phyloP scores from a whole-genome alignment of 2,888 invertebrate species.

The Catocala nupta region DNA sequence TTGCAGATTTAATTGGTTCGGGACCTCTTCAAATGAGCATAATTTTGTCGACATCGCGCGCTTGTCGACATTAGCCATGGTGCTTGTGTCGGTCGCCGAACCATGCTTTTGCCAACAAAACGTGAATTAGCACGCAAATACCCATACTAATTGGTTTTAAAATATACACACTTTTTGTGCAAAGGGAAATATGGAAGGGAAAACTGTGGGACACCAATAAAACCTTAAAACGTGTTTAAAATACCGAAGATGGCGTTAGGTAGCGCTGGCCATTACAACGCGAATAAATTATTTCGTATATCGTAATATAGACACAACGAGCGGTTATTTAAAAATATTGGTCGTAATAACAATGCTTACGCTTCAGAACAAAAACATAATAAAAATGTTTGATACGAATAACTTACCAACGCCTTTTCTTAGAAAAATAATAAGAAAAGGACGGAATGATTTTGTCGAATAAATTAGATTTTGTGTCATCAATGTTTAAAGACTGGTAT shows the following conservation, averaged over 20 bases:
- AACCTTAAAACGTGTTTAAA: conserved; percentile 16
- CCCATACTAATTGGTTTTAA: background rate
- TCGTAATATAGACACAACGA: background rate
- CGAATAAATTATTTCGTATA: conserved; percentile 1
- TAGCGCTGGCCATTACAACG: background rate
- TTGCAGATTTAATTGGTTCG: too few species aligned
- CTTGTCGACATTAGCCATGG: too few species aligned
- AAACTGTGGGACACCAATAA: conserved; percentile 10
- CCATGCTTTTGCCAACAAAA: background rate
- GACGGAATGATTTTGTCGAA: too few species aligned
- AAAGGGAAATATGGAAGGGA: conserved; percentile 12
- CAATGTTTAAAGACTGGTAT: too few species aligned
- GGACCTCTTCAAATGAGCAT: too few species aligned
- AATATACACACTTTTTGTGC: background rate
- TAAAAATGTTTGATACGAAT: too few species aligned
- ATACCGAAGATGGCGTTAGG: background rate
- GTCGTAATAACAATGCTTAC: background rate
- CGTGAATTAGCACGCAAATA: background rate
- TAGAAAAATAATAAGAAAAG: too few species aligned
- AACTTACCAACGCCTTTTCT: too few species aligned
- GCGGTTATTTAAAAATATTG: background rate
- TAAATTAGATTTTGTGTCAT: too few species aligned
- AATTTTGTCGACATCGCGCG: too few species aligned
- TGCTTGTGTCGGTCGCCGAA: too few species aligned
- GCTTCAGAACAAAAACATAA: too few species aligned